Conservation (phyloP, 92 coral and sea anemone species). For the Palythoa grandis region DNA sequence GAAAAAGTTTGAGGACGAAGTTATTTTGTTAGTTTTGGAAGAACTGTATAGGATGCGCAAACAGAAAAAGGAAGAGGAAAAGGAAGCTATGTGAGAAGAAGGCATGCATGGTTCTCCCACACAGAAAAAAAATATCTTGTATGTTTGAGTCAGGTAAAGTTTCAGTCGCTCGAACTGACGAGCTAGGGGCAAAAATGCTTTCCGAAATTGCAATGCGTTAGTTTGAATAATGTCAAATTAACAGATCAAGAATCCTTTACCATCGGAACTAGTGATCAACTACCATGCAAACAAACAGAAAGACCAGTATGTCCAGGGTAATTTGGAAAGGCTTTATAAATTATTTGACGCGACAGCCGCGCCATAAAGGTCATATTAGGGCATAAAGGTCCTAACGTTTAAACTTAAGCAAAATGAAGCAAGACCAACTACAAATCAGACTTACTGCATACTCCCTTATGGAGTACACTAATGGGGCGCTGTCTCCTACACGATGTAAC, state of each 20-base stretch:
- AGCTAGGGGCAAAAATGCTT: neutral
- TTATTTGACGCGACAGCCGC: too few species aligned
- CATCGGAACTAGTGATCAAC: too few species aligned
- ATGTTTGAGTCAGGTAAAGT: neutral
- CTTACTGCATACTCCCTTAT: conserved; percentile 35
- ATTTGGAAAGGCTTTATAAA: too few species aligned
- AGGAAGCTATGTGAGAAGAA: neutral
- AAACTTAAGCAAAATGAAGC: neutral
- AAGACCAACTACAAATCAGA: neutral
- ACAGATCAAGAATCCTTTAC: too few species aligned
- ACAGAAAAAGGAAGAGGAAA: neutral
- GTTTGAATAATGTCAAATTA: too few species aligned
- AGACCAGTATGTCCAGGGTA: too few species aligned
- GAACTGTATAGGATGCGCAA: neutral
- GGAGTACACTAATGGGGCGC: conserved; percentile 24
- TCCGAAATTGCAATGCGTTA: neutral
- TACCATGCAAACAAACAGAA: too few species aligned
- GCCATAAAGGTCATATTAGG: too few species aligned
- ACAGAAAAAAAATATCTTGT: too few species aligned
- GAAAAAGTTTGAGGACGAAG: neutral
- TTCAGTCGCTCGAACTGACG: neutral
- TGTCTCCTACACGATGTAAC: conserved; percentile 75
- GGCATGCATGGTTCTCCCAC: neutral
- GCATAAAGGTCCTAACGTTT: too few species aligned
- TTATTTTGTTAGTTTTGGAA: neutral